Evolutionary conservation across 2,113 vertebrate species (phyloP), one percentile per base, ranked within the genome.

Genomic region (Protobothrops flavoviridis): DNA sequence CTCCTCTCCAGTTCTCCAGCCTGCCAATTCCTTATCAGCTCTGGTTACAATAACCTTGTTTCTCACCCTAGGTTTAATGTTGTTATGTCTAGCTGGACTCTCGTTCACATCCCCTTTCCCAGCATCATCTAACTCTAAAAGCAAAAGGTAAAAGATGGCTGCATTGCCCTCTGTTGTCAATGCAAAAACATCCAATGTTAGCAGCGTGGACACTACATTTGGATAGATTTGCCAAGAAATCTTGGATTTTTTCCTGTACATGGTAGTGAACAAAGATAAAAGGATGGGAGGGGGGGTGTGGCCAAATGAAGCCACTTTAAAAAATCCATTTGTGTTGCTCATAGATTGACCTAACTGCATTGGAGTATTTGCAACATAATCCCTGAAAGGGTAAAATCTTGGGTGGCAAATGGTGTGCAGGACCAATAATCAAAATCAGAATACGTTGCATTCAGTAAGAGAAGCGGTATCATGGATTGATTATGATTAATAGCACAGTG

Each of bases 261-360:
- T 2, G 74, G 39, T 92, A 94, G 90, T 57, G 90, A 90, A 93
- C 4, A 93, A 90, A 92, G 56, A 61, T n/a, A 33, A 91, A 94
- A 92, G 24, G 11, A 24, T 89, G 26, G 59, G 45, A 55, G 45
- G 23, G 23, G 23, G 2, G 48, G 45, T 48, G 45, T 87, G 52
- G 87, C 69, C 88, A 94, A 81, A 43, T 91, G 93, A 93, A 93
- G 26, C 0, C 90, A 59, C 13, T 85, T 50, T 64, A 2, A 59
- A 56, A 17, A 26, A 21, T 15, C 10, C 21, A 61, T 7, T 15
- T 56, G 3, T 87, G 33, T 95, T 11, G 17, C 57, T 61, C 91
- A 61, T 29, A 85, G 39, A 55, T 21, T 15, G 57, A 43, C 90
- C 26, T 2, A 90, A 92, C 61, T 88, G 87, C 12, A 15, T 85